Conservation (phyloP, 37 sponge, comb jelly and placozoan species). For the Theonella swinhoei region DNA sequence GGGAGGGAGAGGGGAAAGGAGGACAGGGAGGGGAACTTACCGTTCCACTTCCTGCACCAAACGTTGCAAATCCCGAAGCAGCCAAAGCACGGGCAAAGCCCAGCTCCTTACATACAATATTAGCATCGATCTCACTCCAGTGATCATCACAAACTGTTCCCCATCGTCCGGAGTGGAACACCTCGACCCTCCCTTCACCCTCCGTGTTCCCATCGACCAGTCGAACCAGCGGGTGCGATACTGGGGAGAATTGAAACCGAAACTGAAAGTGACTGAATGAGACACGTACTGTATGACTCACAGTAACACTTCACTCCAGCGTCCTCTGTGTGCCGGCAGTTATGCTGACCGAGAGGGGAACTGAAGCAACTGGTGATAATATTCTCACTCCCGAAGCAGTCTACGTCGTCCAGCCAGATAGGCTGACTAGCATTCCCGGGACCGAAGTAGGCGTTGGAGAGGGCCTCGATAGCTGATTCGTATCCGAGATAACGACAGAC, state of each 20-base stretch:
- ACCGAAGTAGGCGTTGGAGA: slow-evolving; percentile 31
- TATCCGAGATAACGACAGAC: slow-evolving; percentile 41
- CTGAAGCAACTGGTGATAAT: slow-evolving; percentile 3
- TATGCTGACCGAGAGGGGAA: neutral
- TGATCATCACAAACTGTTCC: slow-evolving; percentile 72
- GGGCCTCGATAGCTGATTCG: slow-evolving; percentile 9
- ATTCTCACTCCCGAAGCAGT: slow-evolving; percentile 22
- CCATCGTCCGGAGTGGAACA: slow-evolving; percentile 70
- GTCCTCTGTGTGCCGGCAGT: slow-evolving; percentile 11
- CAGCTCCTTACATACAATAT: slow-evolving; percentile 64
- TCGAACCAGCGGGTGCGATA: slow-evolving; percentile 30
- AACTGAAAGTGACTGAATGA: neutral
- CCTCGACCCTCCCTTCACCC: slow-evolving; percentile 60
- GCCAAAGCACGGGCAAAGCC: slow-evolving; percentile 49
- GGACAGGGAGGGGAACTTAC: slow-evolving; percentile 1
- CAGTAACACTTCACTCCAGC: slow-evolving; percentile 33
- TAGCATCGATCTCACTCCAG: slow-evolving; percentile 63
- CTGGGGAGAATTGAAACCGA: neutral
- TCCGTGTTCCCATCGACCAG: slow-evolving; percentile 30
- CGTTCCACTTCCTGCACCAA: slow-evolving; percentile 27
- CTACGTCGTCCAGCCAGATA: slow-evolving; percentile 44
- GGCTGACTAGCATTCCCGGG: slow-evolving; percentile 8
- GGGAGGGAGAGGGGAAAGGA: neutral
- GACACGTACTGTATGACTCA: neutral
- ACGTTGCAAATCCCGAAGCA: slow-evolving; percentile 12